phyloP scores from a whole-genome alignment of 2,888 invertebrate genomes.

The Pegoplata infirma region DNA sequence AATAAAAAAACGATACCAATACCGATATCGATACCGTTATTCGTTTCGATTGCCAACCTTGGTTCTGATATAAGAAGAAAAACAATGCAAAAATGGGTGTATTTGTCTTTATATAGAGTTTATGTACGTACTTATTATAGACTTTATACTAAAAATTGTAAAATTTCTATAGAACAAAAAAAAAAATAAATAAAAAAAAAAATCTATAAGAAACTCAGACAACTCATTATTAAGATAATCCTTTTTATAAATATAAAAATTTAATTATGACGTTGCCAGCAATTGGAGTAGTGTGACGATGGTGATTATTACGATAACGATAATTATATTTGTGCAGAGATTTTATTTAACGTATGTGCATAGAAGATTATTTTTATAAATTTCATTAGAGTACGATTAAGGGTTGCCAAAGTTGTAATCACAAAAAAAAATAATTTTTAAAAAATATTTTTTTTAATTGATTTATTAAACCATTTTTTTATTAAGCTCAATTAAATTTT shows the following conservation, averaged over 20 bases:
- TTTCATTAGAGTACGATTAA: background rate
- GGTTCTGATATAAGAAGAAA: too few relatives aligned
- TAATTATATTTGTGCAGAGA: constrained; percentile 8
- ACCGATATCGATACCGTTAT: too few relatives aligned
- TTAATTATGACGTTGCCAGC: constrained; percentile 3
- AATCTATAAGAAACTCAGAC: background rate
- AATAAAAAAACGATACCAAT: too few relatives aligned
- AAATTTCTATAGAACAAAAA: background rate
- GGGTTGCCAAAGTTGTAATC: too few relatives aligned
- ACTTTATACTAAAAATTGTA: too few relatives aligned
- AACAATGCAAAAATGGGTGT: background rate
- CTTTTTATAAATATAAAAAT: constrained; percentile 13
- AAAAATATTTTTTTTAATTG: too few relatives aligned
- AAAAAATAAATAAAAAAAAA: background rate
- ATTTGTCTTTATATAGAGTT: background rate
- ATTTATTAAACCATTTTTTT: too few relatives aligned
- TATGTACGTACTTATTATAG: background rate
- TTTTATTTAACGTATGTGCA: background rate
- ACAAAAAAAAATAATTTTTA: too few relatives aligned
- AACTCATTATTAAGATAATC: constrained; percentile 17
- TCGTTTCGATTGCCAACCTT: too few relatives aligned
- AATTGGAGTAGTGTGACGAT: background rate
- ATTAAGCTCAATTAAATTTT: too few relatives aligned
- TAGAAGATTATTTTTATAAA: background rate
- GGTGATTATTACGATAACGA: constrained; percentile 20